Evolutionary conservation across 2,888 invertebrate species (phyloP), one percentile per base, ranked within the genome.

Genomic region (Eilema griseolum): DNA sequence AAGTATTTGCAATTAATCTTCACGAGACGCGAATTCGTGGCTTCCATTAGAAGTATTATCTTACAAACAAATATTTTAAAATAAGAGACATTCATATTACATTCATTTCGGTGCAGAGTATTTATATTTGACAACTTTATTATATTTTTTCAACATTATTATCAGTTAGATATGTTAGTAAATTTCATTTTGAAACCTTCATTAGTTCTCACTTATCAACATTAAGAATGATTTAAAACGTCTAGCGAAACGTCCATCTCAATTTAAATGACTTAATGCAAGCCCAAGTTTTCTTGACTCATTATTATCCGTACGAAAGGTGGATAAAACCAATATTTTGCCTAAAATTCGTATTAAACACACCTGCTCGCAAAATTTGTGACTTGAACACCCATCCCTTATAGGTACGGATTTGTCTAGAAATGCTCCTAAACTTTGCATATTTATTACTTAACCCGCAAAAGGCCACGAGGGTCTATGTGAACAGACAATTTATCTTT

Each of bases 341-440:
- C 89, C 89, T 90, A 89, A 92, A 92, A 90, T 89, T 88, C 89
- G 79, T 88, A 92, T 92, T 89, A 91, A 86, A 78, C 89, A 83
- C 93, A 92, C 93, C 92, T 93, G 92, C 80, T 84, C 79, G 64
- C 85, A 72, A 82, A 88, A 89, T 90, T 88, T 89, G 91, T 86
- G 87, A 85, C 82, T 86, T 78, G 83, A 87, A 86, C 88, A 85
- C 86, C 86, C 87, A 87, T 88, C 89, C 88, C 86, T 88, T 88
- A 88, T 89, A 89, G 89, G 88, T 87, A 88, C 87, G 89, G 88
- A 90, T 91, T 91, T 89, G 89, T 92, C 90, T 90, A 87, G 89
- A 89, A 89, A 89, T 89, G 87, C 85, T 88, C 83, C 86, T 88
- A 89, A 92, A 93, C 88, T 93, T 92, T 90, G 91, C 92, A 92